Evolutionary conservation across 2,113 vertebrate species (phyloP).

Genomic region (Myiozetetes cayanensis): DNA sequence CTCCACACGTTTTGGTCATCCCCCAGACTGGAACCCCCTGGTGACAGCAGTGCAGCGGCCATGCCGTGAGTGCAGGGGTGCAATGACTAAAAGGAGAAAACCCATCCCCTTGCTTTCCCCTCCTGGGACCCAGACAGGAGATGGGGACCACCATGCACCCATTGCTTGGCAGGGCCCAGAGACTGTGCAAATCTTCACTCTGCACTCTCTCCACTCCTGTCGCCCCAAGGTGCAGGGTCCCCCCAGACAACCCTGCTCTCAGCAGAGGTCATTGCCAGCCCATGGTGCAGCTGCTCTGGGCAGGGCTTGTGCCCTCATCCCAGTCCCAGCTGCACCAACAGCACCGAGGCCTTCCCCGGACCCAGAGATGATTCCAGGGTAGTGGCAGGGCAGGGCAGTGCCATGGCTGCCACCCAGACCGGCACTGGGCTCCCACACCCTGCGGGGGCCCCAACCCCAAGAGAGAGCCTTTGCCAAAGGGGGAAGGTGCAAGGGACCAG

Average conservation of each 20-base stretch:
- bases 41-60: fast-evolving
- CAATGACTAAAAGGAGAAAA: neutral
- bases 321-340: neutral
- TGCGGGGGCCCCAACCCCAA: fast-evolving
- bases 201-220: fast-evolving
- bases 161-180: fast-evolving
- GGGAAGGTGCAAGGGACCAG: neutral
- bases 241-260: neutral
- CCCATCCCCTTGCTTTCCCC: neutral
- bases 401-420: neutral
- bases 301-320: fast-evolving
- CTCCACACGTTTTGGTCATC: fast-evolving
- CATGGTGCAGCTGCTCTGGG: neutral
- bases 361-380: neutral
- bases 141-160: neutral
- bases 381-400: neutral
- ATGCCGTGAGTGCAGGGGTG: fast-evolving
- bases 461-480: fast-evolving
- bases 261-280: neutral
- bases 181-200: neutral
- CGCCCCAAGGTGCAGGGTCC: no score
- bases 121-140: neutral
- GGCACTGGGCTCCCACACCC: neutral
- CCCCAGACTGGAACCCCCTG: fast-evolving
- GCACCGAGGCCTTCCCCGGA: neutral